A percentile compares a stretch with the other conserved stretches of the same genome.
Evolutionary conservation across 2,797 vertebrate species (phyloP).

Genomic region (Neosilurus hyrtlii): DNA sequence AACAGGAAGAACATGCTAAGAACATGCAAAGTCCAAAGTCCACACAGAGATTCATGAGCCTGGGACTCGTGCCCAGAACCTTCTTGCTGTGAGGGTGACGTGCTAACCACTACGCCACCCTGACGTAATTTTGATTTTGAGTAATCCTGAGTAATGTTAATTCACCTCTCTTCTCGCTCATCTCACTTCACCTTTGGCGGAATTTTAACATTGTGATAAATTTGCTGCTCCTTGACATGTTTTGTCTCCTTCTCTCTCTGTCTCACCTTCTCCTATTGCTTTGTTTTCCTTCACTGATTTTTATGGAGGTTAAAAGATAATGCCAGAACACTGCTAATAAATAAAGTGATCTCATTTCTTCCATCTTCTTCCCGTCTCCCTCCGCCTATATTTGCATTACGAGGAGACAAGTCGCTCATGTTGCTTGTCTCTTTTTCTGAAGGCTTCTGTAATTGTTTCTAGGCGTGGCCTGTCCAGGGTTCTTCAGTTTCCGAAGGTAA

Average conservation of each 20-base stretch:
- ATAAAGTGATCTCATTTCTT: neutral
- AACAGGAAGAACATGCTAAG: no score
- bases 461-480: neutral
- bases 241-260: neutral
- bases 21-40: no score
- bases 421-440: neutral
- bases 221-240: neutral
- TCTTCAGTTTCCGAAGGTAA: no score
- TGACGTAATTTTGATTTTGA: no score
- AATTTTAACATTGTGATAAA: neutral
- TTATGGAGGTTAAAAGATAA: neutral
- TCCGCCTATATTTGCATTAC: neutral
- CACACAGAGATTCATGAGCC: no score
- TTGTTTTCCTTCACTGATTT: neutral
- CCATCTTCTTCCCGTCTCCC: neutral
- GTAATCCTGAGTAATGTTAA: neutral
- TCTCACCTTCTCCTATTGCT: neutral
- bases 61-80: no score
- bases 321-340: neutral
- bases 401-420: neutral
- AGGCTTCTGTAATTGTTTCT: neutral
- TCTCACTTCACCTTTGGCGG: constrained; percentile 3
- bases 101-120: no score
- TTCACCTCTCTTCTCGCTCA: neutral
- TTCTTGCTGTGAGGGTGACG: no score